These are phyloP conservation scores for Sphaeramia orbicularis DNA, from an alignment of 2,797 vertebrate genomes.

Conservation along the genomic window DNA sequence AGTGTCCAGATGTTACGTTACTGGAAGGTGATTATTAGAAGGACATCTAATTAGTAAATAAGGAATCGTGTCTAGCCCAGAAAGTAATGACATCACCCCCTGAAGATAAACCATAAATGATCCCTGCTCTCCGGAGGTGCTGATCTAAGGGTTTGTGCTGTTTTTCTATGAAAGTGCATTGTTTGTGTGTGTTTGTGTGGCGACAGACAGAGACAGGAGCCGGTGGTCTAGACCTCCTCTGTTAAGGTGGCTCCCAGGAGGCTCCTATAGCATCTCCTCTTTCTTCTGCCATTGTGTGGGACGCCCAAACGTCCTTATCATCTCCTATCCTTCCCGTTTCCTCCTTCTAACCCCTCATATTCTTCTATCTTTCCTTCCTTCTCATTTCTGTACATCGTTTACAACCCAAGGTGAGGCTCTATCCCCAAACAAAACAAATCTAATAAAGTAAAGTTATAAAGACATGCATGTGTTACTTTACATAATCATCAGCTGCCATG, in stretches of 20 bases:
- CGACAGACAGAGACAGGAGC: conserved; percentile 49
- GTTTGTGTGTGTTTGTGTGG: conserved; percentile 15
- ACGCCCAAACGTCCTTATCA: conserved; percentile 69
- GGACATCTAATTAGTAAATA: too few species aligned
- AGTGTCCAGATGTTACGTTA: neutral
- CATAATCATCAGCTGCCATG: neutral
- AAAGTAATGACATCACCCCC: neutral
- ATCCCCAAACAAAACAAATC: too few species aligned
- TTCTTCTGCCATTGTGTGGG: conserved; percentile 76
- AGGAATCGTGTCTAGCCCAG: neutral
- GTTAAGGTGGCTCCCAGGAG: conserved; percentile 78
- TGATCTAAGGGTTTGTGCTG: neutral
- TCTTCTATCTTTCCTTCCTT: conserved; percentile 10
- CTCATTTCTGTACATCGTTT: neutral
- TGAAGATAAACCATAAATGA: neutral
- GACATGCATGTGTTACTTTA: neutral
- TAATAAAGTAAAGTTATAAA: too few species aligned
- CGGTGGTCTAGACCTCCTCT: conserved; percentile 78
- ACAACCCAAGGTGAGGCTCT: too few species aligned
- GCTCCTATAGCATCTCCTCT: conserved; percentile 76
- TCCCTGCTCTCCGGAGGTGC: neutral
- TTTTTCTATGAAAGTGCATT: conserved; percentile 9
- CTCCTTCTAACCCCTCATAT: conserved; percentile 6
- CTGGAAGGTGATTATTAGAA: neutral
- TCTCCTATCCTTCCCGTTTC: conserved; percentile 34